Base-by-base conservation (phyloP, 2,113 vertebrate species). In the Gobio gobio region DNA sequence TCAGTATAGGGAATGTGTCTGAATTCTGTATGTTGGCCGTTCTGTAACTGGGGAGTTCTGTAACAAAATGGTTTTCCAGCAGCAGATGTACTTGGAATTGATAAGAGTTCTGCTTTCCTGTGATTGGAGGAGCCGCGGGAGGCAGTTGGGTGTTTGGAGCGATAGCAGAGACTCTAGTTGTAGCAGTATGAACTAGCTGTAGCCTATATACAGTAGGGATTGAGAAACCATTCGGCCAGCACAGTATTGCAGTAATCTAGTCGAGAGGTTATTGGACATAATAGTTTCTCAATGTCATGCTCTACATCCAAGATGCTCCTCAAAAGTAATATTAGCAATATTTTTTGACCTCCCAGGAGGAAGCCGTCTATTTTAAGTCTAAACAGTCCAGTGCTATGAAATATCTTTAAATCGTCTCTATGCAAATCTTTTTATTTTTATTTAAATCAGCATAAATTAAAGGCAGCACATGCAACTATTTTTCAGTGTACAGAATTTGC, bases 71-170 rank as follows among this genome's bases (percentile, higher is more conserved):
- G 78, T 51, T 81, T 81, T 36, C 61, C 78, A 51, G 16, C 61
- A 81, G 78, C 45, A 68, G 43, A 81, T 68, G 78, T n/a, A 64
- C 26, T 51, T 81, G 78, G 78, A 68, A n/a, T 81, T 81, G 78
- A 81, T 68, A 68, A 81, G 45, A 49, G 61, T 24, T 33, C 61
- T 81, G 78, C 61, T 45, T 81, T n/a, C 4, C 16, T 68, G 78
- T 68, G 78, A 81, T 81, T 68, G 78, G 45, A 64, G 43, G 18
- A 51, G 45, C 78, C 0, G 24, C 26, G 10, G 45, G 61, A 81
- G 43, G 43, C 78, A 51, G 45, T 68, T 26, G 45, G 61, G 24
- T 81, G 78, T 81, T 81, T 51, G 78, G 18, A 33, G 24, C 66
- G 78, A 81, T 81, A 81, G 45, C 45, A 29, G 45, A 51, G 63